Percentiles rank a stretch among this genome's conserved stretches.
These are phyloP conservation scores for Scolopax mira DNA, from an alignment of 2,113 vertebrate species.

Conservation along the genomic window DNA sequence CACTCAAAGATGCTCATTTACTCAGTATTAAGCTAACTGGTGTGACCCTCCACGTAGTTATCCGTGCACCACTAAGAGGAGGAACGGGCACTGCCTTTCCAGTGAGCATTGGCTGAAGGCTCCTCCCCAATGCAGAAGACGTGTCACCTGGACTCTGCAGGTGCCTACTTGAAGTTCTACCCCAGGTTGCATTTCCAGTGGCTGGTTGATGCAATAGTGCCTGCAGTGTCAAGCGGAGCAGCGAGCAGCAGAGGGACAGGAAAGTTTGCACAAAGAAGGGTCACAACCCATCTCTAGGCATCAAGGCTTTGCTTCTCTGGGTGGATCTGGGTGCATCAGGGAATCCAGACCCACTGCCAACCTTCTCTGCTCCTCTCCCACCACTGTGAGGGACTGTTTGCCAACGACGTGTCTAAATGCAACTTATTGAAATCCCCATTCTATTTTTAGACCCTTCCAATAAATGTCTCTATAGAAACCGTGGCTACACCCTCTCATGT, in stretches of 20 bases:
- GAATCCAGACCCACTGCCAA: fast-evolving
- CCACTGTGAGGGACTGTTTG: fast-evolving
- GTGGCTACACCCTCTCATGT: not conserved
- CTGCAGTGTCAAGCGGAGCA: not conserved
- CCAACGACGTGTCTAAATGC: fast-evolving
- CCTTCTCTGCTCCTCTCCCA: not conserved
- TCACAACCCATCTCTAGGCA: not conserved
- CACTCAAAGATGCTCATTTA: not conserved
- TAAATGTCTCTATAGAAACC: slow-evolving; percentile 6
- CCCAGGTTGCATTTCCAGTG: not conserved
- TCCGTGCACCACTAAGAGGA: fast-evolving
- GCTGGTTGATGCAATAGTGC: not conserved
- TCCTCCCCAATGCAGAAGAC: not conserved
- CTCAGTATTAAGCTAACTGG: not conserved
- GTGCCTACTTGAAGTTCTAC: not conserved
- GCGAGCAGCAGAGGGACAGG: not conserved
- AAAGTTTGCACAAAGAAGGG: not conserved
- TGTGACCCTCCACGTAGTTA: not conserved
- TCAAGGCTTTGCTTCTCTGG: fast-evolving
- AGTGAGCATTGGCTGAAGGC: not conserved
- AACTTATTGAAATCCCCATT: not conserved
- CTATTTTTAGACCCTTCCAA: not conserved
- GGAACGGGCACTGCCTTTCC: not conserved
- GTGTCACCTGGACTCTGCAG: not conserved
- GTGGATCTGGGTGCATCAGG: not conserved